Evolutionary conservation across 2,113 vertebrate species (phyloP), one percentile per base, ranked within the genome.

Genomic region (Cebus imitator): DNA sequence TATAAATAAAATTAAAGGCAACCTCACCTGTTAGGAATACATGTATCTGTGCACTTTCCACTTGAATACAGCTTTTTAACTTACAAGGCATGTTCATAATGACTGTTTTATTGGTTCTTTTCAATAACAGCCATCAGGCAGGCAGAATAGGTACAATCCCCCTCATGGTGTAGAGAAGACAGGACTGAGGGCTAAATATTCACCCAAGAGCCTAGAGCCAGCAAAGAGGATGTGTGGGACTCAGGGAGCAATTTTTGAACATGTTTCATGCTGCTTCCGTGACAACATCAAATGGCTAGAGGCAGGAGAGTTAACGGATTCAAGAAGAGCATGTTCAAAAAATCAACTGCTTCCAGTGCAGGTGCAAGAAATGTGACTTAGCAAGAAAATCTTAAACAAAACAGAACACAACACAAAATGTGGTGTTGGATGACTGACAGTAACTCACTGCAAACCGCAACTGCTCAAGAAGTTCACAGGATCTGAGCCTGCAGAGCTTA

Each of bases 251-350:
- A 6, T 32, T 43, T n/a, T 48, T 21, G 52, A 72, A 37, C n/a
- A 10, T 12, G 12, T 57, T 16, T 20, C 4, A 0, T 1, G 25
- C 27, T 30, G 45, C 43, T 55, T 48, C 23, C 6, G 10, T 0
- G 6, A 6, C 0, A 21, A 16, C 0, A 21, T 5, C 91, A 27
- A 48, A 78, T n/a, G 12, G 5, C 8, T 1, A 11, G 1, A 21
- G 4, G 3, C 30, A 11, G 30, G 55, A 55, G 55, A 66, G 30
- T 11, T 35, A 45, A n/a, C 3, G 11, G 68, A 14, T 48, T 27
- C 8, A 6, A 66, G 75, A 50, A 20, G 16, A 11, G 7, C 52
- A 64, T 52, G 61, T 11, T 61, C 30, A 87, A 80, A 91, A 61
- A 12, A 7, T 27, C 8, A 25, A 32, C 32, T 23, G 23, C 32